Conservation (phyloP, 2,888 invertebrate genomes). For the Erebia aethiops region DNA sequence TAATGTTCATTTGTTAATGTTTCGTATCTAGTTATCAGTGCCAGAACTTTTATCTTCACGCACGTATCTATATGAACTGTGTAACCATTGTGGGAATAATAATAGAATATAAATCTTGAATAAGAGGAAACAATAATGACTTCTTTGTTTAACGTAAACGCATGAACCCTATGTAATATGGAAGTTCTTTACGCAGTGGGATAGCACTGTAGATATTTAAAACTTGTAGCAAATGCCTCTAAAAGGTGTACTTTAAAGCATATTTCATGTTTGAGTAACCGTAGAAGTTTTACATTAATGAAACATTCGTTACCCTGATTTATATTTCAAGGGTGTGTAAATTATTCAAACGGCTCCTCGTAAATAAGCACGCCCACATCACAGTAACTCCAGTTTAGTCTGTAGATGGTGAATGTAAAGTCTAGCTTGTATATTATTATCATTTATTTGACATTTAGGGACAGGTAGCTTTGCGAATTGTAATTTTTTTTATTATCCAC, state of each 20-base stretch:
- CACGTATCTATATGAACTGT: not conserved
- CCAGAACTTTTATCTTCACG: not conserved
- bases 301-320: conserved; percentile 26
- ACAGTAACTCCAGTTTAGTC: conserved; percentile 20
- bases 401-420: conserved; percentile 24
- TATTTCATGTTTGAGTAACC: conserved; percentile 14
- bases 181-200: not conserved
- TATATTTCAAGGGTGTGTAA: conserved; percentile 31
- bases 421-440: conserved; percentile 19
- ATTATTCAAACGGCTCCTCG: conserved; percentile 34
- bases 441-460: conserved; percentile 16
- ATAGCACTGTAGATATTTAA: not conserved
- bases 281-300: conserved; percentile 23
- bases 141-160: not conserved
- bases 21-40: not conserved
- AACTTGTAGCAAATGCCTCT: conserved; percentile 8
- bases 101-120: not conserved
- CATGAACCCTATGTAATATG: not conserved
- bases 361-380: conserved; percentile 40
- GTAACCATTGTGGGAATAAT: not conserved
- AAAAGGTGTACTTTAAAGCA: conserved; percentile 8
- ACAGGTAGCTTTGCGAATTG: too few relatives aligned
- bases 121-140: not conserved
- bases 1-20: not conserved
- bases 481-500: too few relatives aligned